Conservation (phyloP, 2,797 vertebrate genomes). For the Poecile montanus region DNA sequence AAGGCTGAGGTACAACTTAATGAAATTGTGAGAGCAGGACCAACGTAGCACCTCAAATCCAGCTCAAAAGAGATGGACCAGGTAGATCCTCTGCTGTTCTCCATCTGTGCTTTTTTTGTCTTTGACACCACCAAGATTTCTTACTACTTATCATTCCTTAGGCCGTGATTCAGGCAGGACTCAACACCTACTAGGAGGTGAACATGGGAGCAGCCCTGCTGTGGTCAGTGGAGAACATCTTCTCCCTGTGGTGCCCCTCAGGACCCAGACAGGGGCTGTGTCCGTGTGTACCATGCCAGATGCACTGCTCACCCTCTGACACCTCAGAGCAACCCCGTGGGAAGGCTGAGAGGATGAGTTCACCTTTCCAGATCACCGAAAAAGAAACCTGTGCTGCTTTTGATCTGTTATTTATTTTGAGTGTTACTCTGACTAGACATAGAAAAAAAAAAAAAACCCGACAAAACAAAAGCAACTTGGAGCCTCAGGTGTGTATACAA, state of each 20-base stretch:
- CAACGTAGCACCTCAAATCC: fast-evolving
- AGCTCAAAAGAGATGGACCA: neutral
- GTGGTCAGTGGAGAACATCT: neutral
- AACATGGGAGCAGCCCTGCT: fast-evolving
- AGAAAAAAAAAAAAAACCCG: fast-evolving
- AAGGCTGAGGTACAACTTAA: neutral
- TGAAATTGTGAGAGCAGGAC: neutral
- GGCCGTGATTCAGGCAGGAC: neutral
- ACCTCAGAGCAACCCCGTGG: neutral
- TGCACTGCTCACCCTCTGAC: neutral
- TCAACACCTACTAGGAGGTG: neutral
- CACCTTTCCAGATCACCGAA: fast-evolving
- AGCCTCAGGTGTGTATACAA: neutral
- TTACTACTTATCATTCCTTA: neutral
- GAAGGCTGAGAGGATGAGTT: neutral
- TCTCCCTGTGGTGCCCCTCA: fast-evolving
- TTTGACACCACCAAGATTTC: neutral
- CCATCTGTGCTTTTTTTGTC: neutral
- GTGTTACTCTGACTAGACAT: neutral
- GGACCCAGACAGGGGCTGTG: neutral
- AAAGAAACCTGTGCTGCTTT: neutral
- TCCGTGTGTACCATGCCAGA: fast-evolving
- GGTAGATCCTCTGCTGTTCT: neutral
- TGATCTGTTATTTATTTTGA: neutral
- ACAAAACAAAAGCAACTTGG: neutral